Percentiles rank a stretch among this genome's conserved stretches.
phyloP scores from a whole-genome alignment of 2,797 vertebrate species.

The Masticophis lateralis region DNA sequence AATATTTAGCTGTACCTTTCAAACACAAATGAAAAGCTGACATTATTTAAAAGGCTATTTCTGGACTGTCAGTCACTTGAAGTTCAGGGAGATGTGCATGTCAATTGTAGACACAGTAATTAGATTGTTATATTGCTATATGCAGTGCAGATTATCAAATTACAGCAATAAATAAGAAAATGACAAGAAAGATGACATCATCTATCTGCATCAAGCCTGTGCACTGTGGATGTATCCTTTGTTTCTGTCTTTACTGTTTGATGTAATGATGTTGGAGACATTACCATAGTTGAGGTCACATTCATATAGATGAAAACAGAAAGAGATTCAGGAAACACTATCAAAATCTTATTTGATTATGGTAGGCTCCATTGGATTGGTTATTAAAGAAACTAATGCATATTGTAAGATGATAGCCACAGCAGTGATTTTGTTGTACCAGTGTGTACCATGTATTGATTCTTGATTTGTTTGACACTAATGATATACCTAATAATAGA shows the following conservation, averaged over 20 bases:
- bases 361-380: neutral
- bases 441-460: neutral
- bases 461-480: neutral
- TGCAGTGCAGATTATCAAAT: constrained; percentile 50
- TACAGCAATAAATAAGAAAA: constrained; percentile 1
- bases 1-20: constrained; percentile 58
- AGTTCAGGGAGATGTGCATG: constrained; percentile 56
- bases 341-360: neutral
- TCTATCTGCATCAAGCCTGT: constrained; percentile 56
- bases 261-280: constrained; percentile 50
- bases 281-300: neutral
- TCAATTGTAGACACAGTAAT: constrained; percentile 54
- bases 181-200: constrained; percentile 51
- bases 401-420: neutral
- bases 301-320: neutral
- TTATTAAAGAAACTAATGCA: neutral
- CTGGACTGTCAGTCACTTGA: constrained; percentile 66
- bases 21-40: constrained; percentile 63
- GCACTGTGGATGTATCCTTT: constrained; percentile 52
- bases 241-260: constrained; percentile 70
- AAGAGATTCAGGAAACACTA: neutral
- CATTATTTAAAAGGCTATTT: constrained; percentile 68
- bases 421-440: neutral
- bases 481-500: neutral
- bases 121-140: constrained; percentile 46